phyloP scores from a whole-genome alignment of 2,888 invertebrate species.

The Gastrophysa polygoni region DNA sequence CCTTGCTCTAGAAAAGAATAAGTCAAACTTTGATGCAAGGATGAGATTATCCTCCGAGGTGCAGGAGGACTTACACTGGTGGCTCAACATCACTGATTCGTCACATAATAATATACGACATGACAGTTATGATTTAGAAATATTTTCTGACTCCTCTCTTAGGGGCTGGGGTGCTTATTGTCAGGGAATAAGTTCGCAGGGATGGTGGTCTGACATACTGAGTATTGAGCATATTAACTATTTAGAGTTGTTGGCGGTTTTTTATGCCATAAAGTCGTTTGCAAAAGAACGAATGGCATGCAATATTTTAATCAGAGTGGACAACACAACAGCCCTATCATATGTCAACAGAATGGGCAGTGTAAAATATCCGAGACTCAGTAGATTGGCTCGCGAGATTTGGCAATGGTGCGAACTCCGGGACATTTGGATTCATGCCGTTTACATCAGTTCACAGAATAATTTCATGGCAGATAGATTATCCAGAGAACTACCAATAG shows the following conservation, averaged over 20 bases:
- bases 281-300: background rate
- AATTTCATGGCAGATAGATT: constrained; percentile 12
- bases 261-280: constrained; percentile 9
- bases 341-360: constrained; percentile 11
- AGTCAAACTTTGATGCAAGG: background rate
- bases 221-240: no score
- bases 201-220: background rate
- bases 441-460: constrained; percentile 9
- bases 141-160: constrained; percentile 6
- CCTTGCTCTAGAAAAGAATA: constrained; percentile 18
- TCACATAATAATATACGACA: background rate
- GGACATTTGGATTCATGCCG: constrained; percentile 11
- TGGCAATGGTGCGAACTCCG: constrained; percentile 17
- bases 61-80: constrained; percentile 10
- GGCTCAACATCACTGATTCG: background rate
- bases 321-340: constrained; percentile 19
- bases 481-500: background rate
- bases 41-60: background rate
- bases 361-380: constrained; percentile 7
- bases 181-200: background rate
- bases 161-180: constrained; percentile 17
- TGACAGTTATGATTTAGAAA: constrained; percentile 2
- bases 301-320: constrained; percentile 15
- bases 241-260: background rate
- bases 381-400: constrained; percentile 4